phyloP scores from a whole-genome alignment of 2,113 vertebrate species.

The Sus scrofa region DNA sequence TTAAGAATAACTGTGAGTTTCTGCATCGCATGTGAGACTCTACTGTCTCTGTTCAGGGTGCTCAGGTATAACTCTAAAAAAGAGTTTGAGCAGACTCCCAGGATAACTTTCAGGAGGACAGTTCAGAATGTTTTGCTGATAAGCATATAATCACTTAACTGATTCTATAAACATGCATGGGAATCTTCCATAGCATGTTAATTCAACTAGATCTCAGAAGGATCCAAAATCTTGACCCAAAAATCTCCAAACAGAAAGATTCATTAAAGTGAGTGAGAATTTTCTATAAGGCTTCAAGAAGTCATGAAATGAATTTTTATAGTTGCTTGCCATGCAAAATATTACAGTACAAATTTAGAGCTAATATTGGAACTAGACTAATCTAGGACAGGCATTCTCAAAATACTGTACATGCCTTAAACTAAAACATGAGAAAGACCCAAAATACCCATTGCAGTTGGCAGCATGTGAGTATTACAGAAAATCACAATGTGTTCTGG shows the following conservation, averaged over 20 bases:
- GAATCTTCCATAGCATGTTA: constrained; percentile 1
- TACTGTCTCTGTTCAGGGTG: neutral
- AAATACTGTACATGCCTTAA: constrained; percentile 18
- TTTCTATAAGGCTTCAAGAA: constrained; percentile 63
- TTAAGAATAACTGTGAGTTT: neutral
- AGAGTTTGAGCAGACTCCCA: neutral
- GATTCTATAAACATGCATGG: constrained; percentile 48
- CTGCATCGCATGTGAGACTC: neutral
- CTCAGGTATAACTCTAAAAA: neutral
- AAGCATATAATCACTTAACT: constrained; percentile 22
- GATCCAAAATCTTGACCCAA: neutral
- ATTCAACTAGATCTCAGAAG: neutral
- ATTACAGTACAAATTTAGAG: constrained; percentile 10
- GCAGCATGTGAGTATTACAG: neutral
- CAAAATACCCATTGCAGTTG: constrained; percentile 26
- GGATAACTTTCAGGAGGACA: neutral
- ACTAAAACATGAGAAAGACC: constrained; percentile 53
- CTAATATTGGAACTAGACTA: constrained; percentile 42
- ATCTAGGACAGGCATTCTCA: constrained; percentile 40
- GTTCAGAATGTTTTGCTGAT: constrained; percentile 16
- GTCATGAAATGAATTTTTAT: constrained; percentile 7
- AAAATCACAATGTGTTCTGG: constrained; percentile 25
- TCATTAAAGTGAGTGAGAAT: constrained; percentile 52
- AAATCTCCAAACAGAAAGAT: neutral
- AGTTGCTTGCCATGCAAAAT: constrained; percentile 11